A percentile compares a stretch with the other conserved stretches of the same genome.
phyloP scores from a whole-genome alignment of 2,888 invertebrate genomes.

The Nemapogon koenigi region DNA sequence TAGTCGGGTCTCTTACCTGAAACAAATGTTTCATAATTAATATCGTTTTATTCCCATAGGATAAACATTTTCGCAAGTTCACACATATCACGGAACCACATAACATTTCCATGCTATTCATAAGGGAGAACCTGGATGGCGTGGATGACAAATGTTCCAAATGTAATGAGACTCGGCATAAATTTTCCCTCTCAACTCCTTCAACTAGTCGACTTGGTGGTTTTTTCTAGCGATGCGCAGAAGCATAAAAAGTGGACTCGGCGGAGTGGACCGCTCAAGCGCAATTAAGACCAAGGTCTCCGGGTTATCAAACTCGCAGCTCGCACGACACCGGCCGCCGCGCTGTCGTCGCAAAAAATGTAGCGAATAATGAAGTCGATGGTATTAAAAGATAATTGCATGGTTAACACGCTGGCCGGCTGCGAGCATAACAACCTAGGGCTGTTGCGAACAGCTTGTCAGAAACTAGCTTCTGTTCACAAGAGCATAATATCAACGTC shows the following conservation, averaged over 20 bases:
- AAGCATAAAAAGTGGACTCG: constrained; percentile 61
- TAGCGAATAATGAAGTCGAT: constrained; percentile 58
- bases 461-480: too few relatives aligned
- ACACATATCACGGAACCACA: too few relatives aligned
- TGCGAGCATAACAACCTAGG: constrained; percentile 28
- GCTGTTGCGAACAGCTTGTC: too few relatives aligned
- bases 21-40: too few relatives aligned
- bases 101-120: too few relatives aligned
- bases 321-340: constrained; percentile 41
- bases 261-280: constrained; percentile 58
- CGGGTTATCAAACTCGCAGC: constrained; percentile 63
- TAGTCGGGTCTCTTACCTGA: too few relatives aligned
- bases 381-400: constrained; percentile 60
- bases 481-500: too few relatives aligned
- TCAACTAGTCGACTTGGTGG: constrained; percentile 28
- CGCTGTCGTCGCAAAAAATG: constrained; percentile 55
- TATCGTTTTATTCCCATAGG: too few relatives aligned
- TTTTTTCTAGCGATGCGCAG: constrained; percentile 62
- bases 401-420: constrained; percentile 41
- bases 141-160: too few relatives aligned
- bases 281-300: constrained; percentile 66
- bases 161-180: background rate
- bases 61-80: too few relatives aligned
- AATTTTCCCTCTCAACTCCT: constrained; percentile 7
- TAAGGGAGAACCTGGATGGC: too few relatives aligned